Evolutionary conservation across 2,797 vertebrate species (phyloP).

Genomic region (Tapera naevia): DNA sequence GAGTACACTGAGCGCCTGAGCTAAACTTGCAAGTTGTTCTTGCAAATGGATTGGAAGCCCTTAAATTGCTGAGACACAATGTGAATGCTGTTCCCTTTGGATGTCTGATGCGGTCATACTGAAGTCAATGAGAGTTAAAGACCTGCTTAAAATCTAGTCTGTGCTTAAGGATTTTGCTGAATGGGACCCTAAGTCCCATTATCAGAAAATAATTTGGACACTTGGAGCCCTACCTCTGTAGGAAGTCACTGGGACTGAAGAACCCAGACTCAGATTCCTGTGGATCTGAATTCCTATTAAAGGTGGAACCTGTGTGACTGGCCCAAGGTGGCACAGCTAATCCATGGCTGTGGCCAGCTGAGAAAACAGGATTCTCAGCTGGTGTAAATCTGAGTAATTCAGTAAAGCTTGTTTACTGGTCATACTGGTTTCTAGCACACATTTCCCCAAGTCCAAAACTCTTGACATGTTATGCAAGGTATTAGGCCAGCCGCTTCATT

Average conservation of each 20-base stretch:
- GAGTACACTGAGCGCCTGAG: not conserved
- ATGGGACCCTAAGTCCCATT: not conserved
- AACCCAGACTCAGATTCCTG: not conserved
- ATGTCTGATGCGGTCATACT: not conserved
- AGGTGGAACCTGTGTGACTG: not conserved
- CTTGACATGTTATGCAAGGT: not conserved
- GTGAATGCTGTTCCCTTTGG: not conserved
- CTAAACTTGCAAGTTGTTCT: conserved; percentile 10
- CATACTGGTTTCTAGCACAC: not conserved
- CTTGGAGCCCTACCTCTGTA: not conserved
- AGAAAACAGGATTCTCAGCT: not conserved
- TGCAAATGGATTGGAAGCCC: not conserved
- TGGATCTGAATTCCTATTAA: not conserved
- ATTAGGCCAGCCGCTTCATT: not conserved
- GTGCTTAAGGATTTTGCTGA: not conserved
- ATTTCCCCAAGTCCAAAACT: not conserved
- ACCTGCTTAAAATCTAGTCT: not conserved
- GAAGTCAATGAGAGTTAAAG: not conserved
- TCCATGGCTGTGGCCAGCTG: not conserved
- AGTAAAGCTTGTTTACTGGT: not conserved
- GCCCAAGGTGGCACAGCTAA: not conserved
- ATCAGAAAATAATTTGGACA: not conserved
- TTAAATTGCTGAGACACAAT: not conserved
- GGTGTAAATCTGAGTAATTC: not conserved
- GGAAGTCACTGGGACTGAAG: not conserved